Conservation (phyloP, 2,113 vertebrate genomes). For the Syngnathus floridae region DNA sequence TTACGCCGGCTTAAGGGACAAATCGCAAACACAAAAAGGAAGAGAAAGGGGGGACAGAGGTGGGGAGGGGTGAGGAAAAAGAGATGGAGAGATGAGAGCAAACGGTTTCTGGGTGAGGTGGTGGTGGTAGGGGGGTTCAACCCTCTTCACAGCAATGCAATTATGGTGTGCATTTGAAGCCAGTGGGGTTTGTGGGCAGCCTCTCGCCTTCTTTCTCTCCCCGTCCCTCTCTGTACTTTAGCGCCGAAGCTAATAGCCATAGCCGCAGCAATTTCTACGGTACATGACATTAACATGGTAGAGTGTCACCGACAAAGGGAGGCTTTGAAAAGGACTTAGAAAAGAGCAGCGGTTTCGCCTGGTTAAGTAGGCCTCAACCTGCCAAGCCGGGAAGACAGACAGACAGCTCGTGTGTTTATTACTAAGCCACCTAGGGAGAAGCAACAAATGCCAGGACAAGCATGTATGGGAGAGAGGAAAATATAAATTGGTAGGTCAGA, state of each 20-base stretch:
- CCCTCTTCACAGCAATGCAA: conserved; percentile 99
- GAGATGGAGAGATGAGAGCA: conserved; percentile 31
- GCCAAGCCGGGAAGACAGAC: conserved; percentile 62
- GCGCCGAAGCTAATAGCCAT: conserved; percentile 98
- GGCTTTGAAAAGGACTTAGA: conserved; percentile 69
- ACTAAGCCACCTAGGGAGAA: conserved; percentile 61
- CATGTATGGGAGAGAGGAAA: conserved; percentile 10
- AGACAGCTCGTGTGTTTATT: conserved; percentile 74
- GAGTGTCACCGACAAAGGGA: conserved; percentile 71
- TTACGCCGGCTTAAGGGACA: conserved; percentile 99
- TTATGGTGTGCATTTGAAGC: conserved; percentile 98
- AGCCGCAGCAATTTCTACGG: conserved; percentile 99
- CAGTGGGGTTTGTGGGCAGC: conserved; percentile 82
- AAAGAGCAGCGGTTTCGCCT: conserved; percentile 68
- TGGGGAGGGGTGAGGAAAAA: conserved; percentile 26
- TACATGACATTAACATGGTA: conserved; percentile 98
- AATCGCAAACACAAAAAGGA: conserved; percentile 93
- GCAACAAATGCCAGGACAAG: conserved; percentile 18
- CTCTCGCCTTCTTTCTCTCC: conserved; percentile 39
- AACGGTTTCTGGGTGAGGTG: not conserved
- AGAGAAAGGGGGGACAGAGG: conserved; percentile 67
- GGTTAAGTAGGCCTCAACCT: conserved; percentile 72
- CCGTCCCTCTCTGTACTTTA: conserved; percentile 73
- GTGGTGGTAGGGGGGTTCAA: conserved; percentile 27
- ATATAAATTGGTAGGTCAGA: conserved; percentile 9